These are phyloP conservation scores for Ptiloglossa arizonensis DNA, from an alignment of 1,140 invertebrate genomes.

Conservation along the genomic window DNA sequence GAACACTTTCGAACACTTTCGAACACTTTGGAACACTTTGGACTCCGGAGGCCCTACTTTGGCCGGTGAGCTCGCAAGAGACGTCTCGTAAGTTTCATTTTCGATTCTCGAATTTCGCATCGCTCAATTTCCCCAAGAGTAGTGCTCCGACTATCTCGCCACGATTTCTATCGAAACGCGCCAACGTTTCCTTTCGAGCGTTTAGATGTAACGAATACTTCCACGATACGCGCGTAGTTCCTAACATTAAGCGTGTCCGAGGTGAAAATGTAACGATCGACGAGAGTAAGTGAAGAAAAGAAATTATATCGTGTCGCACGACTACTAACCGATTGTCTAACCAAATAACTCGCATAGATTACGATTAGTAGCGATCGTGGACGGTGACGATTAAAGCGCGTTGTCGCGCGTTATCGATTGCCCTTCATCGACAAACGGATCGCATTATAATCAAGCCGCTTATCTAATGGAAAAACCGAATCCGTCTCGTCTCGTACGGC, in stretches of 20 bases:
- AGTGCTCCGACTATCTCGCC: background rate
- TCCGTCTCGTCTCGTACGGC: constrained; percentile 21
- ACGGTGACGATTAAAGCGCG: constrained; percentile 5
- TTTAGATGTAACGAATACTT: constrained; percentile 21
- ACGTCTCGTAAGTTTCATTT: too few species aligned
- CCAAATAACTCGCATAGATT: constrained; percentile 44
- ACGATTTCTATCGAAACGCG: background rate
- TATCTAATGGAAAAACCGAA: constrained; percentile 14
- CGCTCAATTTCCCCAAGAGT: too few species aligned
- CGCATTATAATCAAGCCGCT: constrained; percentile 21
- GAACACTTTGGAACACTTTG: too few species aligned
- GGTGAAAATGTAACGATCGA: constrained; percentile 11
- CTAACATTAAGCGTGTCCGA: constrained; percentile 44
- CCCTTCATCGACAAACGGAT: constrained; percentile 19
- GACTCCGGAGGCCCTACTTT: too few species aligned
- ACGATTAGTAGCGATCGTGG: constrained; percentile 33
- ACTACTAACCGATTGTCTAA: constrained; percentile 54
- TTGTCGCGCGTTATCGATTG: constrained; percentile 44
- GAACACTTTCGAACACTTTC: too few species aligned
- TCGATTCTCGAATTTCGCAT: too few species aligned
- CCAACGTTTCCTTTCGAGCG: background rate
- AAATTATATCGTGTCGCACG: constrained; percentile 41
- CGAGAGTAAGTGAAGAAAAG: background rate
- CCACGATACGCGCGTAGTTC: constrained; percentile 52
- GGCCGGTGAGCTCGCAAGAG: too few species aligned